Evolutionary conservation across 1,140 invertebrate genomes (phyloP).

Genomic region (Pinna nobilis): DNA sequence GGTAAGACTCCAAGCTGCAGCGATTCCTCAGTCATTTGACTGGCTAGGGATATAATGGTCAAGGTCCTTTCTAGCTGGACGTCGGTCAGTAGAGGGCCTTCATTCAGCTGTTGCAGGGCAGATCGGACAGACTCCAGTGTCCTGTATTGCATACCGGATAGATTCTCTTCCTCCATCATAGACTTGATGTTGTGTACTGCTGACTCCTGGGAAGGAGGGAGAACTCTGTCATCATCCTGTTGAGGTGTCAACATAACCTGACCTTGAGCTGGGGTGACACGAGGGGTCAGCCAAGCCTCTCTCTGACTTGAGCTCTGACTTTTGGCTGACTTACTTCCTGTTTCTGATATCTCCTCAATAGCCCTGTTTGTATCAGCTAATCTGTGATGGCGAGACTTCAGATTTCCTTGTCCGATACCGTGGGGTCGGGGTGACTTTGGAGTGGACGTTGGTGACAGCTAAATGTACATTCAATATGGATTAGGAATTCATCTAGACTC

Average conservation of each 20-base stretch:
- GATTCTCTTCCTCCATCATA: constrained; percentile 54
- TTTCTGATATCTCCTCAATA: constrained; percentile 19
- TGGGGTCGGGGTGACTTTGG: background rate
- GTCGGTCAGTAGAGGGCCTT: constrained; percentile 39
- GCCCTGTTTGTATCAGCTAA: background rate
- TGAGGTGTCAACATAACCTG: background rate
- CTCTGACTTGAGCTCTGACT: background rate
- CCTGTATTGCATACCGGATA: constrained; percentile 48
- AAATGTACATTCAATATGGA: background rate
- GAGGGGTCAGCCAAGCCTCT: constrained; percentile 15
- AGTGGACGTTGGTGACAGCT: background rate
- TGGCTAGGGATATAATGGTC: constrained; percentile 59
- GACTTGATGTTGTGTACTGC: constrained; percentile 51
- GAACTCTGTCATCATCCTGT: background rate
- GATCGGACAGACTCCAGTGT: constrained; percentile 51
- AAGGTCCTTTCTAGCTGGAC: constrained; percentile 56
- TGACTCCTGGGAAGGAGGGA: constrained; percentile 26
- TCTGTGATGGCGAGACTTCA: background rate
- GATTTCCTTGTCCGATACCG: background rate
- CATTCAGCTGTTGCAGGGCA: constrained; percentile 43
- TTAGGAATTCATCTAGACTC: background rate
- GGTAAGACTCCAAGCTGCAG: constrained; percentile 58
- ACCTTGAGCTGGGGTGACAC: constrained; percentile 3
- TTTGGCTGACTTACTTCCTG: background rate
- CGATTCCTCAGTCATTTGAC: constrained; percentile 60